Base-by-base conservation (phyloP, 2,113 vertebrate genomes). In the Ascaphus truei region DNA sequence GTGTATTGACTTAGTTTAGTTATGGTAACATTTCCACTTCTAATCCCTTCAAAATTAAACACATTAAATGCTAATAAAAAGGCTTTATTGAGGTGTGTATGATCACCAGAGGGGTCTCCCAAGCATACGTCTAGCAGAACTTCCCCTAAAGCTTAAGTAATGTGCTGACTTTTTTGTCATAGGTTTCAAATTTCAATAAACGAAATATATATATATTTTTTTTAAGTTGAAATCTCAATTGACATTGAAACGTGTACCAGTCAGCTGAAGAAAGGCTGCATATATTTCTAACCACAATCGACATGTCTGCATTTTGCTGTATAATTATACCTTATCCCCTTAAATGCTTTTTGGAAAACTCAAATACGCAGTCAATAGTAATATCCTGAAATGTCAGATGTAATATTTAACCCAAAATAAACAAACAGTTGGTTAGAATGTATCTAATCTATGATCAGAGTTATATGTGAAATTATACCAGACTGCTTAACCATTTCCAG, bases 11-110 rank as follows among this genome's bases (percentile, higher is more conserved):
- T 69, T 51, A 20, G 59, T 1, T 51, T 58, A 73, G 53, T 77
- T 72, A 78, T 68, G 33, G 4, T 33, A 84, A 68, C 62, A 71
- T 82, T 77, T 60, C 22, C 56, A 0, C 31, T 36, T 75, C 76
- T 81, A 86, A 86, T 79, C 52, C 62, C 5, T 75, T 80, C 68
- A 79, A 85, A 86, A 86, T 84, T 33, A 86, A 85, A 80, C 76
- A 81, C 77, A 83, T 84, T 80, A 83, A 87, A 80, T 57, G 72
- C 53, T 78, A 58, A 71, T 80, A 81, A 80, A 81, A 78, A 39
- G 41, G 27, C 62, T 80, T 81, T 80, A 73, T 65, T 65, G 64
- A 84, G 75, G 65, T 80, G 74, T 77, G 73, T 61, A 74, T 57
- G 41, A 71, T 18, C 45, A 78, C 71, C 10, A 25, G 15, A 64